Conservation (phyloP, 2,888 invertebrate genomes). For the Diarsia rubi region DNA sequence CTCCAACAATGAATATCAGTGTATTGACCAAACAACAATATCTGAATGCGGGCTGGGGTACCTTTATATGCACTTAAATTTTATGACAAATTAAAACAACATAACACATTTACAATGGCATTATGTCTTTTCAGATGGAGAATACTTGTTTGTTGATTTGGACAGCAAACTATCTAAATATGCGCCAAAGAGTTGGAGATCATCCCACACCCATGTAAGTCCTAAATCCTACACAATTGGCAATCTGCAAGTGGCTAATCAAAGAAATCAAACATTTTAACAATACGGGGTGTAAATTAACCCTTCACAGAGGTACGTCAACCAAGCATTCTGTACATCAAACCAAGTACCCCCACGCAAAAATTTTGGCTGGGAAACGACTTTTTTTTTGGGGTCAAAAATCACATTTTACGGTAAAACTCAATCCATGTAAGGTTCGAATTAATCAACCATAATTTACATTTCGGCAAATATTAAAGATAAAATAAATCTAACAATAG, state of each 20-base stretch:
- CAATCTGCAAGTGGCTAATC: too few species aligned
- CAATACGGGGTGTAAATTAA: too few species aligned
- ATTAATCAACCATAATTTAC: too few species aligned
- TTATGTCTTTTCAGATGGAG: constrained; percentile 95
- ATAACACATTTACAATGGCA: constrained; percentile 8
- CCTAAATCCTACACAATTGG: constrained; percentile 58
- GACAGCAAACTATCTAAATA: constrained; percentile 99
- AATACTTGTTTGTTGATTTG: constrained; percentile 98
- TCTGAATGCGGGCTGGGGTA: neutral
- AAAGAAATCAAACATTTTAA: neutral
- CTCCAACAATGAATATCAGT: constrained; percentile 1
- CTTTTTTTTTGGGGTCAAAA: too few species aligned
- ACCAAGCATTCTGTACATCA: too few species aligned
- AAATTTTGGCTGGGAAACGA: too few species aligned
- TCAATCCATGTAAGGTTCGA: too few species aligned
- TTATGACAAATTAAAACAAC: neutral
- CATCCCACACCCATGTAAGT: constrained; percentile 97
- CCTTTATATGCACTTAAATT: neutral
- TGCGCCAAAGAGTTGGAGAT: constrained; percentile 99
- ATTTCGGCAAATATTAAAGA: too few species aligned
- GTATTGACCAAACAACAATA: constrained; percentile 1
- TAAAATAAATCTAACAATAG: too few species aligned
- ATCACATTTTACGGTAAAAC: too few species aligned
- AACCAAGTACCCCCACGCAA: too few species aligned
- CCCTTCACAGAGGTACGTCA: too few species aligned